Conservation (phyloP, 2,797 vertebrate species). For the Aphelocoma californica region DNA sequence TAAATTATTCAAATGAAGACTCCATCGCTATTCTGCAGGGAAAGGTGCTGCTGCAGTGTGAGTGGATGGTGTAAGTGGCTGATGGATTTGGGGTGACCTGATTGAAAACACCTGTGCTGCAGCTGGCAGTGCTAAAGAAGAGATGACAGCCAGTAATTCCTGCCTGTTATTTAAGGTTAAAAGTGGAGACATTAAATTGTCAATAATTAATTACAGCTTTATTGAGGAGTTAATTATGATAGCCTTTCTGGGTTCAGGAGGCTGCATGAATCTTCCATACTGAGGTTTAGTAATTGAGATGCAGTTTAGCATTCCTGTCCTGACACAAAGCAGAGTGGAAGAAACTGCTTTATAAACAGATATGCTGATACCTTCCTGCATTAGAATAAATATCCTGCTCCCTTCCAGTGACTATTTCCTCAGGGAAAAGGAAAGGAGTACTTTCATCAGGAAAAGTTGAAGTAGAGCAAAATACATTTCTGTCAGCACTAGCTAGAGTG, state of each 20-base stretch:
- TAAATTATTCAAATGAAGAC: constrained; percentile 5
- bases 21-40: neutral
- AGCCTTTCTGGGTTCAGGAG: constrained; percentile 8
- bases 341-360: constrained; percentile 2
- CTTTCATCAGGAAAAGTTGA: constrained; percentile 2
- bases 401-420: constrained; percentile 6
- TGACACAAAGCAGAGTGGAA: constrained; percentile 1
- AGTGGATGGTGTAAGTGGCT: neutral
- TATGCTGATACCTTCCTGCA: constrained; percentile 11
- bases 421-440: neutral
- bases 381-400: constrained; percentile 14
- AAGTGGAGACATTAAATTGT: constrained; percentile 21
- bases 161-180: constrained; percentile 33
- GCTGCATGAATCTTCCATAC: neutral
- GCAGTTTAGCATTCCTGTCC: neutral
- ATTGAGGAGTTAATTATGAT: constrained; percentile 44
- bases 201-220: constrained; percentile 56
- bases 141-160: constrained; percentile 28
- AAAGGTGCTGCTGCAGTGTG: neutral
- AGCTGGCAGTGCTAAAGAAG: constrained; percentile 18
- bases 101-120: neutral
- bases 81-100: neutral
- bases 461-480: neutral
- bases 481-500: neutral
- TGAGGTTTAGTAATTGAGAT: neutral